Conservation (phyloP, 2,797 vertebrate species). For the Melanotaenia nigrans region DNA sequence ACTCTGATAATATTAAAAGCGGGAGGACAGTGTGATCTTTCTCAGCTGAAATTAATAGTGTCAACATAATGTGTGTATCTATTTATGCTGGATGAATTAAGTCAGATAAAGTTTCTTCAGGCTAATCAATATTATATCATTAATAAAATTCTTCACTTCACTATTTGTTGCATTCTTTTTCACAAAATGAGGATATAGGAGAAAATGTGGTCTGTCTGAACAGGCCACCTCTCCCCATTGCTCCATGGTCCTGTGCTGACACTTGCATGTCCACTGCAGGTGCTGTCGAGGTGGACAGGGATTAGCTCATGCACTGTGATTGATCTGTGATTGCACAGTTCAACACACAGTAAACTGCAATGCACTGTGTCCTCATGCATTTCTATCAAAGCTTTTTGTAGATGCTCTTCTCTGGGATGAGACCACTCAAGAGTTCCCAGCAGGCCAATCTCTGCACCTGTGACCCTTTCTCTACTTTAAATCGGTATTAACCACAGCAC, state of each 20-base stretch:
- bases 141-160: background rate
- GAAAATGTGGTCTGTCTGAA: background rate
- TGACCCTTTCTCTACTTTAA: background rate
- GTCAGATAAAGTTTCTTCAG: background rate
- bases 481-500: background rate
- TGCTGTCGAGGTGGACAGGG: background rate
- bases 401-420: background rate
- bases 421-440: background rate
- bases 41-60: background rate
- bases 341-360: too few species aligned
- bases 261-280: background rate
- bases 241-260: background rate
- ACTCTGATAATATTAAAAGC: constrained; percentile 12
- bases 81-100: background rate
- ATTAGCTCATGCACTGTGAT: background rate
- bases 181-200: background rate
- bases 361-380: background rate
- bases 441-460: background rate
- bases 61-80: background rate
- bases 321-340: too few species aligned
- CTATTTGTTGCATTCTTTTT: background rate
- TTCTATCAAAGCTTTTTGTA: background rate
- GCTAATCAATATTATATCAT: background rate
- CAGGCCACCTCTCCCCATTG: background rate
- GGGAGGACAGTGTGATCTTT: background rate